Conservation (phyloP, 2,888 invertebrate genomes). For the Aquatica leii region DNA sequence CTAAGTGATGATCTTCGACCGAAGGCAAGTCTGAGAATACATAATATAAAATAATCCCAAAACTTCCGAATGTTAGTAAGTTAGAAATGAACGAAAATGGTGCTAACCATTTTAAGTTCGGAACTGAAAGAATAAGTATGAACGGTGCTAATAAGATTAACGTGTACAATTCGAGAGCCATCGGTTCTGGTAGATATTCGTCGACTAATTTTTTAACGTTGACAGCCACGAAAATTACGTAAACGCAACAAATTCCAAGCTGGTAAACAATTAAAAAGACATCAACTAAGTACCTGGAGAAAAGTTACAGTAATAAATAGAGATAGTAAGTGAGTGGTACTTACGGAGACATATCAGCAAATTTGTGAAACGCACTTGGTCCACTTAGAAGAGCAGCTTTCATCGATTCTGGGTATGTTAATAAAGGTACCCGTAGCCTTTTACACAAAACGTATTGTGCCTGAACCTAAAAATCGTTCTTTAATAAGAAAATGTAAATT, state of each 20-base stretch:
- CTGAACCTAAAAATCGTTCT: constrained; percentile 15
- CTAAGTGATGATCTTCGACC: constrained; percentile 68
- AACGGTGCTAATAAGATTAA: constrained; percentile 66
- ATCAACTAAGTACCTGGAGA: constrained; percentile 75
- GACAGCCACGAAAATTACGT: constrained; percentile 79
- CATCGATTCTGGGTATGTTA: constrained; percentile 80
- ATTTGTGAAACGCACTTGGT: constrained; percentile 69
- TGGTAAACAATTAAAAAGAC: constrained; percentile 86
- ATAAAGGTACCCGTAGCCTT: constrained; percentile 72
- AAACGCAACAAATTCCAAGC: constrained; percentile 95
- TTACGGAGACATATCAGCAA: constrained; percentile 61
- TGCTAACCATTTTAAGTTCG: constrained; percentile 86
- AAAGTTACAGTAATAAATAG: constrained; percentile 40
- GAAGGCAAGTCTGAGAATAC: constrained; percentile 77
- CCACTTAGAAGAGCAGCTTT: constrained; percentile 79
- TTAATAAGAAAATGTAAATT: not conserved
- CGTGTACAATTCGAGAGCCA: constrained; percentile 50
- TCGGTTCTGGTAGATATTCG: constrained; percentile 46
- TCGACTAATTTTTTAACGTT: constrained; percentile 56
- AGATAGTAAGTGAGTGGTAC: not conserved
- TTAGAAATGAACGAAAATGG: constrained; percentile 92
- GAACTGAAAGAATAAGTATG: constrained; percentile 81
- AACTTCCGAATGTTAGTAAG: constrained; percentile 80
- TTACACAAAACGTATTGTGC: constrained; percentile 71
- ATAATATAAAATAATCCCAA: constrained; percentile 87